Conservation (phyloP, 2,113 vertebrate genomes). For the Arizona elegans region DNA sequence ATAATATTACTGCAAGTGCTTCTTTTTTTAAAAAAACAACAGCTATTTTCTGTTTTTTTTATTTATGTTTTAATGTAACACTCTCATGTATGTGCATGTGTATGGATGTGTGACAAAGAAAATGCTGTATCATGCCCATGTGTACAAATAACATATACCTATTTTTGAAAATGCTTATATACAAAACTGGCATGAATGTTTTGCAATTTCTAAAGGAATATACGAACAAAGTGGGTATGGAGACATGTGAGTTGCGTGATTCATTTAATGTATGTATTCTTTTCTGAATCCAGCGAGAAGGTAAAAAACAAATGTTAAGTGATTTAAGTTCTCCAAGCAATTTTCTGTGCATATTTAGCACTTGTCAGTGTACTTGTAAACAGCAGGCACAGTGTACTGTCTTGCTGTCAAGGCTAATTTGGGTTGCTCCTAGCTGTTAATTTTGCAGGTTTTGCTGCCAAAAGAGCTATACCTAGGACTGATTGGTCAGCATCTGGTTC, state of each 20-base stretch:
- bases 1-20: not conserved
- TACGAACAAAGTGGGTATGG: slow-evolving; percentile 26
- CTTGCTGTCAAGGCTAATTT: not conserved
- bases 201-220: slow-evolving; percentile 57
- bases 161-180: slow-evolving; percentile 51
- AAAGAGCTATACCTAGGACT: not conserved
- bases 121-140: not conserved
- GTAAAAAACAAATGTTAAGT: not conserved
- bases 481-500: not conserved
- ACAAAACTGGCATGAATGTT: slow-evolving; percentile 51
- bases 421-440: not conserved
- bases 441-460: not conserved
- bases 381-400: not conserved
- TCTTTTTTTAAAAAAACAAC: not conserved
- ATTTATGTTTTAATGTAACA: not conserved
- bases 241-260: slow-evolving; percentile 47
- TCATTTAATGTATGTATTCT: slow-evolving; percentile 16
- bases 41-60: not conserved
- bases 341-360: not conserved
- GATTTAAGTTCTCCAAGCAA: not conserved
- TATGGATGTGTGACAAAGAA: not conserved
- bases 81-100: not conserved
- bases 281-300: slow-evolving; percentile 33
- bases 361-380: not conserved
- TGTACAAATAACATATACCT: slow-evolving; percentile 4